These are phyloP conservation scores for Callopanchax toddi DNA, from an alignment of 2,113 vertebrate species.

Conservation along the genomic window DNA sequence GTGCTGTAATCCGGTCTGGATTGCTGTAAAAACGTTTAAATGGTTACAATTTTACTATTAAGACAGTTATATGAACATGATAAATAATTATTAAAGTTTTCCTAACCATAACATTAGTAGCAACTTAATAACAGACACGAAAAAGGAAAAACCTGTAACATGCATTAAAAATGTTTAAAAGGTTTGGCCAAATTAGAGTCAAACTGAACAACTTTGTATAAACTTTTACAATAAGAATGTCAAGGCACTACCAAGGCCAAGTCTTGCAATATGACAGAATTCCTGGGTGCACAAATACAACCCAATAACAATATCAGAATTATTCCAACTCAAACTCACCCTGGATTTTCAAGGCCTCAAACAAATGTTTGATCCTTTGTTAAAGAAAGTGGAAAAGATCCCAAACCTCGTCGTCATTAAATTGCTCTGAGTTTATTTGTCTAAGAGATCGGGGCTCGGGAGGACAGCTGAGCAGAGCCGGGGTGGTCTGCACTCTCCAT, in stretches of 20 bases:
- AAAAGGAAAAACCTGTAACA: no score
- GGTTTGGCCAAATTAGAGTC: background rate
- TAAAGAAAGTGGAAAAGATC: slow-evolving; percentile 61
- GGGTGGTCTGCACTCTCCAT: slow-evolving; percentile 70
- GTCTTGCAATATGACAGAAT: background rate
- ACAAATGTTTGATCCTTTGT: slow-evolving; percentile 54
- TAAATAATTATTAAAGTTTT: no score
- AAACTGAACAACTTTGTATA: background rate
- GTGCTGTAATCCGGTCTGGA: slow-evolving; percentile 54
- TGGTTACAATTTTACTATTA: no score
- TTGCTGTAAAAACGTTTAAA: no score
- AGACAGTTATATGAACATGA: no score
- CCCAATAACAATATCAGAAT: background rate
- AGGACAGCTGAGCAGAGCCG: slow-evolving; percentile 35
- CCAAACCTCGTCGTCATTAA: slow-evolving; percentile 66
- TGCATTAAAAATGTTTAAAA: no score
- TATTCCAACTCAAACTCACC: background rate
- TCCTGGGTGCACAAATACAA: background rate
- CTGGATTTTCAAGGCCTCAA: slow-evolving; percentile 20
- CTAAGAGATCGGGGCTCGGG: slow-evolving; percentile 59
- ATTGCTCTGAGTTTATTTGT: slow-evolving; percentile 76
- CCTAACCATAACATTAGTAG: slow-evolving; percentile 61
- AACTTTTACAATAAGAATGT: background rate
- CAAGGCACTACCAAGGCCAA: background rate
- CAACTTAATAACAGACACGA: no score